Percentiles rank a stretch among this genome's conserved stretches.
Conservation (phyloP, 2,797 vertebrate species). For the Chelon auratus region DNA sequence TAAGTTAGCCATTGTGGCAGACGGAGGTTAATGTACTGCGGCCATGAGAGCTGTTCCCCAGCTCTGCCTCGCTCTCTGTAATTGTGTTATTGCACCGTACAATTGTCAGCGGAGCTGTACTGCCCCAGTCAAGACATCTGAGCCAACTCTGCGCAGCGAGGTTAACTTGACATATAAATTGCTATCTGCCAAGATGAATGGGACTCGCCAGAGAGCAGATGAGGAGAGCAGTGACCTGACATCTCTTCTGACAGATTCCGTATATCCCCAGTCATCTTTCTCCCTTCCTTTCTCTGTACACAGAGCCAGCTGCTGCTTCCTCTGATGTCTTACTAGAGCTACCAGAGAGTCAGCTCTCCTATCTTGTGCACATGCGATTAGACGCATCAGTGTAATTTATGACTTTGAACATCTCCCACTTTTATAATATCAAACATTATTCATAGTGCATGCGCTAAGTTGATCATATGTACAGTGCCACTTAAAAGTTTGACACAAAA, state of each 20-base stretch:
- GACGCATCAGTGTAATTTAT: conserved; percentile 1
- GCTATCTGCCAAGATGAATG: conserved; percentile 78
- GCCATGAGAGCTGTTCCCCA: conserved; percentile 59
- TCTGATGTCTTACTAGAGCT: conserved; percentile 62
- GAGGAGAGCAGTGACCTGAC: conserved; percentile 77
- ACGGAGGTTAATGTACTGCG: conserved; percentile 72
- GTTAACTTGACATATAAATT: conserved; percentile 82
- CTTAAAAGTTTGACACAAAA: too few relatives aligned
- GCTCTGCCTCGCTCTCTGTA: conserved; percentile 55
- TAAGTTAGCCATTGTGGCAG: conserved; percentile 49
- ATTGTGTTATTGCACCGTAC: conserved; percentile 76
- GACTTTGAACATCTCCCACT: neutral
- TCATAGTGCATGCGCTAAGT: neutral
- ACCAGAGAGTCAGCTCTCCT: conserved; percentile 29
- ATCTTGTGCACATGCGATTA: neutral
- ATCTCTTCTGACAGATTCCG: conserved; percentile 70
- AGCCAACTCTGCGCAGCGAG: conserved; percentile 68
- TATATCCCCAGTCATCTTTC: conserved; percentile 58
- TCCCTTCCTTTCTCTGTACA: conserved; percentile 39
- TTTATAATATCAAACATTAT: neutral
- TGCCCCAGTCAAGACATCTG: conserved; percentile 61
- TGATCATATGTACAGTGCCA: neutral
- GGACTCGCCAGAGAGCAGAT: conserved; percentile 68
- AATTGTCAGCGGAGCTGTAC: conserved; percentile 69
- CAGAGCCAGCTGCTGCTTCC: conserved; percentile 56